Percentiles rank a stretch among this genome's conserved stretches.
Evolutionary conservation across 2,797 vertebrate genomes (phyloP).

Genomic region (Babyrousa celebensis): DNA sequence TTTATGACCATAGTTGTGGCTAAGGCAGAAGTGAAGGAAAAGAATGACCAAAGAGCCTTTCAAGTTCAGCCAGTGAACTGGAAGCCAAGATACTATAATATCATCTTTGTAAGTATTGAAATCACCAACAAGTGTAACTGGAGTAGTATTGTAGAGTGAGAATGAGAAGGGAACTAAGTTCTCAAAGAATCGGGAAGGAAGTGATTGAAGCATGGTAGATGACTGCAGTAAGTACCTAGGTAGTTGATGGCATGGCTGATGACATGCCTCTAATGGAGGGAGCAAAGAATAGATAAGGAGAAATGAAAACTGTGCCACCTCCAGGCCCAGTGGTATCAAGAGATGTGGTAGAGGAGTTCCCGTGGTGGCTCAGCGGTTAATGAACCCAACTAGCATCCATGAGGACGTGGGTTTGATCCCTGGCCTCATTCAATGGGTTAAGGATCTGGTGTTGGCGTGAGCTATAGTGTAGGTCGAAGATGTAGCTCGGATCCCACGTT

Average conservation of each 20-base stretch:
- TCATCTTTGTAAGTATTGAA: not conserved
- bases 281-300: not conserved
- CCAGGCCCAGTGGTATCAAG: not conserved
- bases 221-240: not conserved
- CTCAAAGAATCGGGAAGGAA: not conserved
- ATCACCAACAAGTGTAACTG: not conserved
- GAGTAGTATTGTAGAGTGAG: not conserved
- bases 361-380: no score
- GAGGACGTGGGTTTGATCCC: no score
- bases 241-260: not conserved
- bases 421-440: no score
- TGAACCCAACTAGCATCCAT: no score
- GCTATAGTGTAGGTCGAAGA: no score
- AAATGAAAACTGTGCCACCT: not conserved
- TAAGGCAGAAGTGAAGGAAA: conserved; percentile 1
- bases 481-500: no score
- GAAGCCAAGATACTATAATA: not conserved
- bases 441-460: no score
- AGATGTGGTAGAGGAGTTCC: no score
- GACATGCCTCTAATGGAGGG: not conserved
- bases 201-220: not conserved
- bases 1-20: conserved; percentile 17
- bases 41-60: not conserved
- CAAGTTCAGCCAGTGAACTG: not conserved
- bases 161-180: not conserved